Evolutionary conservation across 1,140 invertebrate genomes (phyloP), one percentile per base, ranked within the genome.

Genomic region (Ceratina japonica): DNA sequence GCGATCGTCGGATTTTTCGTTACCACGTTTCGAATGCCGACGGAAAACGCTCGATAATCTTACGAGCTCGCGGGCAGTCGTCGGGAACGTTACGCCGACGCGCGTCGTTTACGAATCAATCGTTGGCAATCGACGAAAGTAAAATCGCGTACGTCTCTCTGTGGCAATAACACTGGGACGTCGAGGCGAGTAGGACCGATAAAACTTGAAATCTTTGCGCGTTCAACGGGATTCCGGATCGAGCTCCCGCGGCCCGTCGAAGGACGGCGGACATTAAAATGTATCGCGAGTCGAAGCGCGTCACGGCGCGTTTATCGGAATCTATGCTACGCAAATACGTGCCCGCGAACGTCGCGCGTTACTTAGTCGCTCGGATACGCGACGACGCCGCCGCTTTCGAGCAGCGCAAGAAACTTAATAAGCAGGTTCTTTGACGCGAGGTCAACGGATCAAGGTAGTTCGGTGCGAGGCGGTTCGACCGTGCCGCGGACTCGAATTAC

Each of bases 401-500:
- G 49, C 13, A 22, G 58, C 58, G 54, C 52, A 81, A 84, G 82
- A 85, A 85, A 86, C 52, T 80, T 85, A 82, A 87, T 88, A 82
- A 52, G 54, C 70, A 79, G 77, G 71, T 83, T 81, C 81, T 83
- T 72, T 80, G 75, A 79, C 64, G 65, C 69, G 87, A 84, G 89
- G 90, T 92, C 91, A 91, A 90, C 86, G 84, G 89, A 92, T 91
- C 90, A 91, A 91, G 91, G 90, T 82, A 86, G 83, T 86, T 87
- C 71, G 80, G 69, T 84, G 37, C 37, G 37, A 37, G 37, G 37
- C 37, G 7, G 37, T 52, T 1, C 37, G 52, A 80, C 20, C 73
- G 49, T 80, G 69, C 64, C 70, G 69, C 61, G 61, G 44, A 44
- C 66, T 79, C 22, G 75, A 70, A 85, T 81, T 74, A 74, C 66